These are phyloP conservation scores for Elymnias hypermnestra DNA, from an alignment of 1,140 invertebrate species.

Conservation along the genomic window DNA sequence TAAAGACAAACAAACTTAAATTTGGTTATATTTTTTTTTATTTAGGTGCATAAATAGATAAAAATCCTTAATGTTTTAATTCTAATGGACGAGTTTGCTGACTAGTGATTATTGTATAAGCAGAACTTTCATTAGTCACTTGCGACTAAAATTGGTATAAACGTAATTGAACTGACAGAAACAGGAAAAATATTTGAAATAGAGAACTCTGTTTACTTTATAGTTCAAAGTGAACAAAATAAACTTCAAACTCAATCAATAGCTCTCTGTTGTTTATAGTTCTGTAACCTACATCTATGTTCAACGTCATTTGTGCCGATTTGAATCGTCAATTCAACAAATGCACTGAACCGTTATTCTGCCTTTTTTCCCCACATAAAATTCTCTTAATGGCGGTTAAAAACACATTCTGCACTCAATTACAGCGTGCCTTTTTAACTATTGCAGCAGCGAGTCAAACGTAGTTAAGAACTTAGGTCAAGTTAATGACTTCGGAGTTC, in stretches of 20 bases:
- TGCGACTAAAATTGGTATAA: no score
- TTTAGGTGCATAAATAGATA: no score
- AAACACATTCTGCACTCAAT: slow-evolving; percentile 7
- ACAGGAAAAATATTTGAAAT: no score
- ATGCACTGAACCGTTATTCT: background rate
- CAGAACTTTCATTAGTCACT: no score
- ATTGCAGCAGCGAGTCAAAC: slow-evolving; percentile 7
- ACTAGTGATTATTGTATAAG: no score
- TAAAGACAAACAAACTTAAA: no score
- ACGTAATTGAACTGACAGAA: no score
- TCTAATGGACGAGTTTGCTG: no score
- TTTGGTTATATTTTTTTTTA: no score
- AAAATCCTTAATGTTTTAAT: no score
- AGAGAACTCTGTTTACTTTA: no score
- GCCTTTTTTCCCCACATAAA: slow-evolving; percentile 1
- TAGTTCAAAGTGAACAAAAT: background rate
- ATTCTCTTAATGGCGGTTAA: slow-evolving; percentile 3
- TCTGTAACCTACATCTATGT: background rate
- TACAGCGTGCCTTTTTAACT: slow-evolving; percentile 4
- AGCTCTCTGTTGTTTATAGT: background rate
- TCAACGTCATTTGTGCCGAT: background rate
- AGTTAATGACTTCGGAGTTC: slow-evolving; percentile 17
- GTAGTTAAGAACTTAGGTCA: slow-evolving; percentile 15
- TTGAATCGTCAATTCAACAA: slow-evolving; percentile 2
- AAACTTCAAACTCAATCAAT: background rate